Percentiles rank a stretch among this genome's conserved stretches.
phyloP scores from a whole-genome alignment of 2,888 invertebrate genomes.

The Oligia latruncula region DNA sequence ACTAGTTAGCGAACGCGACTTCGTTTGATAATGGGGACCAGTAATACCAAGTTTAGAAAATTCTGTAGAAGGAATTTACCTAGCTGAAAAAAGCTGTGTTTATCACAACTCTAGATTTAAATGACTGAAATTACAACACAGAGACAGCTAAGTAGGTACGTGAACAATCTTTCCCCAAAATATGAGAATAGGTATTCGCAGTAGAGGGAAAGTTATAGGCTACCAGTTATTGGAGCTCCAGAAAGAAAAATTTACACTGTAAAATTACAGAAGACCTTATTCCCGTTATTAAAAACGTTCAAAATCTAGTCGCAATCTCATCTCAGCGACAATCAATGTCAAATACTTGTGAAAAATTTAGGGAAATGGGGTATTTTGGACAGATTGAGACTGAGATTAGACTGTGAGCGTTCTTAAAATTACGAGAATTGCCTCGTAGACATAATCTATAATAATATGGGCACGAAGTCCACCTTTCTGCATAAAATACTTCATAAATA shows the following conservation, averaged over 20 bases:
- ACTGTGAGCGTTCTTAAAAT: neutral
- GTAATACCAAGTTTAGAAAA: neutral
- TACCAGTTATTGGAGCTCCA: neutral
- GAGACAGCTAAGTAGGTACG: neutral
- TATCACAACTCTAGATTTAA: neutral
- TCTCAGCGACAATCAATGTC: neutral
- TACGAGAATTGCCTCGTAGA: neutral
- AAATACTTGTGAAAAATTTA: neutral
- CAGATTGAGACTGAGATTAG: neutral
- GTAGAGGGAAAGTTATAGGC: neutral
- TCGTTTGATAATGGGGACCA: neutral
- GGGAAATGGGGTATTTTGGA: neutral
- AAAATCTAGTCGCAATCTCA: neutral
- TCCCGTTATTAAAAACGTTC: neutral
- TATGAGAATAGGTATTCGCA: neutral
- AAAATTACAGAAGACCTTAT: neutral
- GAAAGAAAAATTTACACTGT: neutral
- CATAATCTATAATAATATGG: neutral
- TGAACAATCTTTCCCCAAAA: neutral
- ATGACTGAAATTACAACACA: neutral
- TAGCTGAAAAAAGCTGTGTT: neutral
- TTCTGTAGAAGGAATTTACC: neutral
- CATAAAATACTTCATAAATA: constrained; percentile 6
- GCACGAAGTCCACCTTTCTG: neutral
- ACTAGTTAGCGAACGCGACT: constrained; percentile 44